Percentiles rank a stretch among this genome's conserved stretches.
Evolutionary conservation across 2,797 vertebrate species (phyloP).

Genomic region (Falco peregrinus): DNA sequence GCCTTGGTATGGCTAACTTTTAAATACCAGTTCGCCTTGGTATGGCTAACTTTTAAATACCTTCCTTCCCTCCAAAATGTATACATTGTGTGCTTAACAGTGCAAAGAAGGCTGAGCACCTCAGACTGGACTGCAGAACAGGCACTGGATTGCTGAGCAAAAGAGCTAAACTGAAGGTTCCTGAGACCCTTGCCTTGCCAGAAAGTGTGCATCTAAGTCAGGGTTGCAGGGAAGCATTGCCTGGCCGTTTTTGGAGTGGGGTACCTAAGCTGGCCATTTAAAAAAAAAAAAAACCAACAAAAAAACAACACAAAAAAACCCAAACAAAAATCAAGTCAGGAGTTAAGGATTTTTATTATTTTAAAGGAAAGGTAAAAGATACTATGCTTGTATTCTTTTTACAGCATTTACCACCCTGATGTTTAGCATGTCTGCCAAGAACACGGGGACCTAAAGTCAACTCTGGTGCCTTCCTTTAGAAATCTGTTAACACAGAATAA

Average conservation of each 20-base stretch:
- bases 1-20: not conserved
- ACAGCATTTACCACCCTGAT: not conserved
- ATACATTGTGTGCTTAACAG: not conserved
- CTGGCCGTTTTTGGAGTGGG: not conserved
- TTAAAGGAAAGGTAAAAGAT: not conserved
- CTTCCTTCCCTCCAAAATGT: not conserved
- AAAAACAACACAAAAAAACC: too few species aligned
- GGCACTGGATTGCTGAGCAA: not conserved
- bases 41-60: not conserved
- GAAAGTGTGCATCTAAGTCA: not conserved
- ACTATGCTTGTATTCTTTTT: not conserved
- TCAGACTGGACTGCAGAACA: not conserved
- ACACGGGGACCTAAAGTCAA: not conserved
- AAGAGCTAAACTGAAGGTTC: not conserved
- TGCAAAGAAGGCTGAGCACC: not conserved
- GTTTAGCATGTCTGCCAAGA: not conserved
- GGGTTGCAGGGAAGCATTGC: not conserved
- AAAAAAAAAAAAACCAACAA: not conserved
- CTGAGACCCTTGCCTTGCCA: not conserved
- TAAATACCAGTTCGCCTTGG: not conserved
- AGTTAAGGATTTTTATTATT: not conserved
- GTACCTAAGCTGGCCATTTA: not conserved
- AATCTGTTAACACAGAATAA: not conserved
- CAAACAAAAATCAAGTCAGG: too few species aligned
- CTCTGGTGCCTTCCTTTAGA: not conserved